phyloP scores from a whole-genome alignment of 2,797 vertebrate species.

The Furcifer pardalis region DNA sequence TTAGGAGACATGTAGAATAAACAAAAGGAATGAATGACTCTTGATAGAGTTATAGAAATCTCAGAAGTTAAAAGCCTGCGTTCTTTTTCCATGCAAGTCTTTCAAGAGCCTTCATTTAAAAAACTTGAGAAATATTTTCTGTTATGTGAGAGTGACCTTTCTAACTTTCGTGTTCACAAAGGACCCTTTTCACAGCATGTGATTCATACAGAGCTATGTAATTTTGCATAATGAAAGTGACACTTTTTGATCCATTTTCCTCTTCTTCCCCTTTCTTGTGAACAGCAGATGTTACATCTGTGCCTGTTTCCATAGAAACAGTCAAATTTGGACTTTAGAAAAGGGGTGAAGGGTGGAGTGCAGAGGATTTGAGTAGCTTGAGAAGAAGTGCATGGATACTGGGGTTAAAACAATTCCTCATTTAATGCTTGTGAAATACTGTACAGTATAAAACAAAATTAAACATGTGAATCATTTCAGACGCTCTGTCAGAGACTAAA shows the following conservation, averaged over 20 bases:
- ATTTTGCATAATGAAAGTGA: conserved; percentile 55
- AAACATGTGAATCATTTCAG: conserved; percentile 39
- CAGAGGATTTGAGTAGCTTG: conserved; percentile 29
- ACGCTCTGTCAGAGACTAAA: conserved; percentile 37
- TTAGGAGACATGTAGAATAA: neutral
- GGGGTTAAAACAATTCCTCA: conserved; percentile 30
- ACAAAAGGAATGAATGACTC: conserved; percentile 36
- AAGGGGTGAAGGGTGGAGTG: conserved; percentile 38
- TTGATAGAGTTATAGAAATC: conserved; percentile 34
- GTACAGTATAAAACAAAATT: conserved; percentile 44
- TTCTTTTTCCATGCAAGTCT: conserved; percentile 19
- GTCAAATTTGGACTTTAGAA: conserved; percentile 58
- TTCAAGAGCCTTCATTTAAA: conserved; percentile 56
- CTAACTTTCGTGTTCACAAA: conserved; percentile 49
- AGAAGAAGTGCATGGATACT: conserved; percentile 54
- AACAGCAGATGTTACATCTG: conserved; percentile 60
- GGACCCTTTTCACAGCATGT: conserved; percentile 26
- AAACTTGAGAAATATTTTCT: conserved; percentile 52
- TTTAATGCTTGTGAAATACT: conserved; percentile 25
- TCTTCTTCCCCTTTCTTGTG: conserved; percentile 56
- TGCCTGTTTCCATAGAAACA: conserved; percentile 72
- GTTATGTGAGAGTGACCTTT: conserved; percentile 45
- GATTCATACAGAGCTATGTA: conserved; percentile 45
- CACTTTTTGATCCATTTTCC: conserved; percentile 58
- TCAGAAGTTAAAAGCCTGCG: conserved; percentile 39